These are phyloP conservation scores for Blastomussa wellsi DNA, from an alignment of 92 coral and sea anemone species.

Conservation along the genomic window DNA sequence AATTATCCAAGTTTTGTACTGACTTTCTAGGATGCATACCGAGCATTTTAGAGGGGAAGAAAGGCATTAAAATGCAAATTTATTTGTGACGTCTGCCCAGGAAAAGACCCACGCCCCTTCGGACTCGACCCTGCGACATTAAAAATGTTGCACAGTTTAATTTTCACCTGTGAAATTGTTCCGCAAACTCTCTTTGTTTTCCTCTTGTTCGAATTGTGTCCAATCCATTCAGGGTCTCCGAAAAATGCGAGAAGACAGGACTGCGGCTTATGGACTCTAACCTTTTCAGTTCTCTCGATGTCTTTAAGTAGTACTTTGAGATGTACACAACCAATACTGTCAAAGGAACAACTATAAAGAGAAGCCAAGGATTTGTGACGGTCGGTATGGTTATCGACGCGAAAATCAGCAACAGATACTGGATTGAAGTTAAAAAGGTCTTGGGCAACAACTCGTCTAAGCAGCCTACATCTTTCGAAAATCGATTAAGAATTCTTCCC, in stretches of 20 bases:
- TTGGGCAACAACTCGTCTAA: too few relatives aligned
- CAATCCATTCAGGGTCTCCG: conserved; percentile 14
- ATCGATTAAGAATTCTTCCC: too few relatives aligned
- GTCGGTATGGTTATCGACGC: background rate
- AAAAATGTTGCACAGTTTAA: too few relatives aligned
- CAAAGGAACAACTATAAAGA: background rate
- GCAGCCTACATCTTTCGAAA: background rate
- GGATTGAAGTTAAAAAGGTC: background rate
- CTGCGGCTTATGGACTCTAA: too few relatives aligned
- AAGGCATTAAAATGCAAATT: too few relatives aligned
- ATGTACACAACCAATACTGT: background rate
- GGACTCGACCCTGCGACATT: too few relatives aligned
- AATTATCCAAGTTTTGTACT: too few relatives aligned
- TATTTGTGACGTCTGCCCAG: too few relatives aligned
- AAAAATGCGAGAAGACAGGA: conserved; percentile 14
- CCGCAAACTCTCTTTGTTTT: background rate
- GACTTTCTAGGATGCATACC: too few relatives aligned
- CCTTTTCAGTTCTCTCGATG: conserved; percentile 13
- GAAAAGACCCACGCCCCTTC: too few relatives aligned
- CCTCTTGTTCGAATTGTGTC: too few relatives aligned
- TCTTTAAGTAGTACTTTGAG: conserved; percentile 2
- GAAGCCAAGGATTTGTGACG: background rate
- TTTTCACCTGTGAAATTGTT: conserved; percentile 4
- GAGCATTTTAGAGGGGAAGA: too few relatives aligned
- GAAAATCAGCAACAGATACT: background rate